Percentiles rank a stretch among this genome's conserved stretches.
Evolutionary conservation across 2,113 vertebrate species (phyloP).

Genomic region (Lontra canadensis): DNA sequence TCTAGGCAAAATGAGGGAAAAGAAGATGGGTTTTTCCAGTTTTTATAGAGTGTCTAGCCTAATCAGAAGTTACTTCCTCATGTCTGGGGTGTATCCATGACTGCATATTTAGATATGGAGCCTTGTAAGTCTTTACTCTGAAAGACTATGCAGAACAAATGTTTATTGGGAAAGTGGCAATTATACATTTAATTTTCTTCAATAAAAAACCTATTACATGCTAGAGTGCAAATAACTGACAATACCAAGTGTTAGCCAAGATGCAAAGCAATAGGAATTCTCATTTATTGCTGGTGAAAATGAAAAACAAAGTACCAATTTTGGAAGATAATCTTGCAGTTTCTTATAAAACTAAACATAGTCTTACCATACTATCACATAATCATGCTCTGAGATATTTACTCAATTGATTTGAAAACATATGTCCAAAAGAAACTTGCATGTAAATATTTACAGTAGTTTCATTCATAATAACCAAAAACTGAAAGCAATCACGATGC

Average conservation of each 20-base stretch:
- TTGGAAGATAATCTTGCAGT: not conserved
- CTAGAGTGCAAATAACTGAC: not conserved
- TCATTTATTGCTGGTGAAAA: not conserved
- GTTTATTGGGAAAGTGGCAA: not conserved
- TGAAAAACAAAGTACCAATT: not conserved
- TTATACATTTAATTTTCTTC: not conserved
- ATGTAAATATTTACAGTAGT: too few species aligned
- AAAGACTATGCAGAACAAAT: not conserved
- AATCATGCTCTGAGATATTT: too few species aligned
- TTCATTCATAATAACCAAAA: too few species aligned
- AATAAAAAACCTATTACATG: not conserved
- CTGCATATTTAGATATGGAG: not conserved
- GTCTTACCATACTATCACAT: not conserved
- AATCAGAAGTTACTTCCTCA: not conserved
- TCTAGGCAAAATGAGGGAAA: not conserved
- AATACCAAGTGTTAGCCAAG: not conserved
- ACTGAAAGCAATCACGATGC: too few species aligned
- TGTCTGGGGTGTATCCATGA: not conserved
- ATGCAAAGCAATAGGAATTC: not conserved
- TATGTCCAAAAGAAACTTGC: too few species aligned
- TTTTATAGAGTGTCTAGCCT: not conserved
- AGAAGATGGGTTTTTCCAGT: not conserved
- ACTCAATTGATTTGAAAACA: too few species aligned
- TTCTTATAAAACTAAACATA: constrained; percentile 6
- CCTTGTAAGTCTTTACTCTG: not conserved